Evolutionary conservation across 2,113 vertebrate species (phyloP).

Genomic region (Cavia porcellus): DNA sequence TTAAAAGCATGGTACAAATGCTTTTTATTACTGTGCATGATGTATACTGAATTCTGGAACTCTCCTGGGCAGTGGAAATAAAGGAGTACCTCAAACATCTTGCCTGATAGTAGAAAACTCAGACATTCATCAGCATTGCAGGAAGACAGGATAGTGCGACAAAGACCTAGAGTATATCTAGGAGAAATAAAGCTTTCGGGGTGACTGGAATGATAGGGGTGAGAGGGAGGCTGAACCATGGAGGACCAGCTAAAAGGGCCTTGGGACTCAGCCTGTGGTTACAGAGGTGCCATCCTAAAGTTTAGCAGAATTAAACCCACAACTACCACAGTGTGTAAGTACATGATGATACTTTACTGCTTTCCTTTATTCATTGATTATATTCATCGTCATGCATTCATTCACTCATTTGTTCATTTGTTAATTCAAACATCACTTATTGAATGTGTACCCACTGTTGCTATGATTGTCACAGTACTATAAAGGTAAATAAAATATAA

Average conservation of each 20-base stretch:
- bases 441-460: neutral
- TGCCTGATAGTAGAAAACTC: neutral
- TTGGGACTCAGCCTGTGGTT: neutral
- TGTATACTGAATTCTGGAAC: neutral
- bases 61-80: neutral
- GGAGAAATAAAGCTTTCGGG: neutral
- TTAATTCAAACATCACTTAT: neutral
- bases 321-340: neutral
- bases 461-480: neutral
- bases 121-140: neutral
- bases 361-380: neutral
- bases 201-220: neutral
- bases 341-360: neutral
- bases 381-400: neutral
- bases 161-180: neutral
- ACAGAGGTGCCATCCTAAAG: neutral
- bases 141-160: neutral
- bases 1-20: neutral
- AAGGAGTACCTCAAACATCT: neutral
- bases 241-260: neutral
- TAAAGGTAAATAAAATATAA: constrained; percentile 19
- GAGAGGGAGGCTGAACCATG: neutral
- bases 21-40: neutral
- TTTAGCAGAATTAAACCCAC: neutral
- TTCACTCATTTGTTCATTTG: neutral